These are phyloP conservation scores for Drosophila kurseongensis DNA, from an alignment of 1,140 invertebrate species.

Conservation along the genomic window DNA sequence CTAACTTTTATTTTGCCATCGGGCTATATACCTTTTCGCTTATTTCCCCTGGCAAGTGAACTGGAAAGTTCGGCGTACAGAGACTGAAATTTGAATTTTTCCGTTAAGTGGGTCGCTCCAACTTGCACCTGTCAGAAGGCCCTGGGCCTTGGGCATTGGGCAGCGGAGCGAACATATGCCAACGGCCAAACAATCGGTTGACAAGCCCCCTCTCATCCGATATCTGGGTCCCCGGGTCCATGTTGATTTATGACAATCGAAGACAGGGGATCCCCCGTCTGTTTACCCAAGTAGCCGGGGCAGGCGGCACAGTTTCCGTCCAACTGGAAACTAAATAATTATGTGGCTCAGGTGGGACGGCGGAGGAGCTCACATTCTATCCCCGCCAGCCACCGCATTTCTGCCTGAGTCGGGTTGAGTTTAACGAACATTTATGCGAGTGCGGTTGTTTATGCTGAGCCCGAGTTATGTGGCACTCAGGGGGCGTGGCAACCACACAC, in stretches of 20 bases:
- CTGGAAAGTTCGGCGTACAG: conserved; percentile 23
- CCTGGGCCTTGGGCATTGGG: conserved; percentile 4
- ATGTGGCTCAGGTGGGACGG: conserved; percentile 53
- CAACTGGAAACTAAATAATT: conserved; percentile 81
- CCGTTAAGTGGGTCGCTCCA: conserved; percentile 51
- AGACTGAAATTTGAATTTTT: conserved; percentile 46
- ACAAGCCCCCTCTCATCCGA: conserved; percentile 21
- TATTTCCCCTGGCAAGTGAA: conserved; percentile 26
- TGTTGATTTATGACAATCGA: conserved; percentile 80
- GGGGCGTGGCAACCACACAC: conserved; percentile 62
- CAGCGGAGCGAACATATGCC: conserved; percentile 45
- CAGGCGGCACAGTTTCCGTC: conserved; percentile 56
- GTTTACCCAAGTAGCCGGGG: conserved; percentile 33
- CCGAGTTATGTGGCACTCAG: conserved; percentile 75
- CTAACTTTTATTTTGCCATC: conserved; percentile 54
- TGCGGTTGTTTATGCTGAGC: conserved; percentile 79
- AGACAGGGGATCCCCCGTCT: conserved; percentile 36
- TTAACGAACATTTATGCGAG: conserved; percentile 80
- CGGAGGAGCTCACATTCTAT: neutral
- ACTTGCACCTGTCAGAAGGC: conserved; percentile 36
- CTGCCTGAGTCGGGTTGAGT: conserved; percentile 40
- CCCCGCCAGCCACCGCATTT: conserved; percentile 4
- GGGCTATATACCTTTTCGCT: conserved; percentile 9
- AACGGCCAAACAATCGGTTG: conserved; percentile 62
- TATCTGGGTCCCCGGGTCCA: conserved; percentile 16